Base-by-base conservation (phyloP, 2,888 invertebrate species). In the Spodoptera littoralis region DNA sequence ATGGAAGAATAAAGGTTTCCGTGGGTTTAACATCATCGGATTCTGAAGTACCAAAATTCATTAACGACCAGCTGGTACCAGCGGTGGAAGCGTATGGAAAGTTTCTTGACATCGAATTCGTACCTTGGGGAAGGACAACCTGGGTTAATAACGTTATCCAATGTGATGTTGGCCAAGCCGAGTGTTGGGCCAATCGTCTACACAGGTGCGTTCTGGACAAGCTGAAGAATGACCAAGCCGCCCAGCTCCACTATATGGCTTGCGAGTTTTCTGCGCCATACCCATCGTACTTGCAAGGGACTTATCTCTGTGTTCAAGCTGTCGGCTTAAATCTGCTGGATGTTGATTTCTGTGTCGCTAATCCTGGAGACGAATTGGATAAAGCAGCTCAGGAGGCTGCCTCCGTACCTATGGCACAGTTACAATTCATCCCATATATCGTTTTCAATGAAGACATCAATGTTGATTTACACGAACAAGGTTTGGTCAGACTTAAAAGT, bases 101-200 rank as follows among this genome's bases (percentile, higher is more conserved):
- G 0, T 90, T 83, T 50, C 65, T 95, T 60, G 89, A 93, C 9
- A 60, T 94, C 0, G 89, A 93, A 68, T 93, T 92, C 52, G 83
- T 95, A 1, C 90, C 93, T 1, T 95, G 95, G 95, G 95, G 94
- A 13, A 89, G 90, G 58, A 90, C 92, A 0, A 18, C 18, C 1
- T 79, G 88, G 47, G 74, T 81, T 12, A 59, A 57, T 0, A 76
- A 90, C 36, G 57, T 44, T 4, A 66, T 91, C 11, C 68, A 59
- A 1, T 95, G 95, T 59, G 90, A 90, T 56, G 92, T 91, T 30
- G 84, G 84, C 2, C 61, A 8, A 0, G 76, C 77, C 43, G 94
- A 94, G 64, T 95, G 95, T 73, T 92, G 88, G 86, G 93, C 93
- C 0, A 95, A 95, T 56, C 87, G 91, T 9, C 70, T 91, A 0